phyloP scores from a whole-genome alignment of 2,888 invertebrate genomes.

The Cerceris rybyensis region DNA sequence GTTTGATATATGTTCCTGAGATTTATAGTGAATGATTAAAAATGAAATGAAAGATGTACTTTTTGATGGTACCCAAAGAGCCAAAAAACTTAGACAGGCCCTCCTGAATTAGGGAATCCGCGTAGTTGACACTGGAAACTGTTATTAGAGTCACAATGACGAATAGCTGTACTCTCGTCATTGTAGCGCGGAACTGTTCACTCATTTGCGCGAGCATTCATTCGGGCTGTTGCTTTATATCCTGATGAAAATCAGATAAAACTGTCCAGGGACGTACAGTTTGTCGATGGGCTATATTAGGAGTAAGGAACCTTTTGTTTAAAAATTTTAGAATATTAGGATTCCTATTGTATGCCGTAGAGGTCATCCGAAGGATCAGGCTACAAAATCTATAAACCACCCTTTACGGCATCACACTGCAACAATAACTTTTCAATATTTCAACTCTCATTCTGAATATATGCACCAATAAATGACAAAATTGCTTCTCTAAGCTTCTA shows the following conservation, averaged over 20 bases:
- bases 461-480: background rate
- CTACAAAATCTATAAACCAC: too few relatives aligned
- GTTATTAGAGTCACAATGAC: constrained; percentile 26
- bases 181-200: constrained; percentile 47
- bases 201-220: constrained; percentile 37
- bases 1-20: background rate
- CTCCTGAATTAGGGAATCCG: constrained; percentile 60
- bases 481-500: too few relatives aligned
- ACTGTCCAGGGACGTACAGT: constrained; percentile 32
- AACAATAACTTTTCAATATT: background rate
- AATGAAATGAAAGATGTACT: constrained; percentile 47
- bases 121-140: constrained; percentile 28
- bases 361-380: too few relatives aligned
- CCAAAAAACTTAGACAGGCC: constrained; percentile 66
- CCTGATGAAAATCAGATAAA: constrained; percentile 54
- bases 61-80: constrained; percentile 47
- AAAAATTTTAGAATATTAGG: background rate
- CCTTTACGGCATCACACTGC: too few relatives aligned
- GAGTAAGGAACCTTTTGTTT: background rate
- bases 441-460: background rate
- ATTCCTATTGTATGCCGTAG: background rate
- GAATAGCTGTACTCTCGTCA: constrained; percentile 48
- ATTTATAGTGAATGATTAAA: background rate
- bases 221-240: constrained; percentile 50
- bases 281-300: background rate